Percentiles rank a stretch among this genome's conserved stretches.
phyloP scores from a whole-genome alignment of 2,113 vertebrate species.

The Notothenia rossii region DNA sequence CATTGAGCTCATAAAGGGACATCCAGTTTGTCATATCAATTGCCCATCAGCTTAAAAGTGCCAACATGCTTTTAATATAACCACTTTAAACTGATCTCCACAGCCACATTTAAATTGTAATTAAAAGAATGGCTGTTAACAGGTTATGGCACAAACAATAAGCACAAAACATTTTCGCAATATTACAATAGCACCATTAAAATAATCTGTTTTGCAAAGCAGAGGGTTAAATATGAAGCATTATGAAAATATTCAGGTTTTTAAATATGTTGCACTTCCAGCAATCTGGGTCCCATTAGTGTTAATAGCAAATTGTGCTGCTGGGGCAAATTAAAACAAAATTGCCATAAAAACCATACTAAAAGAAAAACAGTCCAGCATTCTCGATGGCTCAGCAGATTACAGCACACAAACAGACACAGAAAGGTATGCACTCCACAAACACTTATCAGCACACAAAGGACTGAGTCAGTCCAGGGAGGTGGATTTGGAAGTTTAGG shows the following conservation, averaged over 20 bases:
- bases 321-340: conserved; percentile 26
- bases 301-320: conserved; percentile 1
- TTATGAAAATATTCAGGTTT: conserved; percentile 17
- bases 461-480: neutral
- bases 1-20: conserved; percentile 32
- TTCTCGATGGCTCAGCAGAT: conserved; percentile 40
- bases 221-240: conserved; percentile 10
- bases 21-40: conserved; percentile 32
- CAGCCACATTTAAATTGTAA: conserved; percentile 37
- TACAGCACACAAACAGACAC: neutral
- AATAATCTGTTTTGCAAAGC: conserved; percentile 14
- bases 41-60: conserved; percentile 18
- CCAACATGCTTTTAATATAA: conserved; percentile 24
- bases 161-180: neutral
- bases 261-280: conserved; percentile 19
- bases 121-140: conserved; percentile 42
- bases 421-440: neutral
- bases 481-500: neutral
- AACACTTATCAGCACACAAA: neutral
- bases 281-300: conserved; percentile 12
- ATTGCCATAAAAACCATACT: conserved; percentile 34
- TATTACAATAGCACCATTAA: neutral
- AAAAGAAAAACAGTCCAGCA: conserved; percentile 16
- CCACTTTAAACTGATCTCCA: conserved; percentile 26
- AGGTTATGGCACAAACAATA: conserved; percentile 27